Evolutionary conservation across 2,113 vertebrate species (phyloP).

Genomic region (Ptychochromis oligacanthus): DNA sequence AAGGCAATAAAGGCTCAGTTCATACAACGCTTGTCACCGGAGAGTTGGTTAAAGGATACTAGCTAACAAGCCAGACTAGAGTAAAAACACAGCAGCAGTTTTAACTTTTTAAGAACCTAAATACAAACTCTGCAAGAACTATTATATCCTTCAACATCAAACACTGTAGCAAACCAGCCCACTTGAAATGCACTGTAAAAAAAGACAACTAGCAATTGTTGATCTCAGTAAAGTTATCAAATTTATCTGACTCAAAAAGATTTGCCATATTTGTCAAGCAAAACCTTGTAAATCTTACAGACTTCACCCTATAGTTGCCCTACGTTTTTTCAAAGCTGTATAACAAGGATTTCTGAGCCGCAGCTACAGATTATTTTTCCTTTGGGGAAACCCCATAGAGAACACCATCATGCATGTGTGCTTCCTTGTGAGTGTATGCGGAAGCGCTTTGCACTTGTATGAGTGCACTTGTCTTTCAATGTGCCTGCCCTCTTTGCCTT

Average conservation of each 20-base stretch:
- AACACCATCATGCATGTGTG: not conserved
- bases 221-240: not conserved
- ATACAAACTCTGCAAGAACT: not conserved
- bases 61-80: not conserved
- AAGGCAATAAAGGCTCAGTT: not conserved
- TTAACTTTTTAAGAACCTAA: not conserved
- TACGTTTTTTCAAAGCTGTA: not conserved
- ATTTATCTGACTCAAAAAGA: not conserved
- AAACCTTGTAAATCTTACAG: too few relatives aligned
- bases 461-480: not conserved
- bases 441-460: conserved; percentile 2
- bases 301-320: not conserved
- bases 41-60: not conserved
- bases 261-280: too few relatives aligned
- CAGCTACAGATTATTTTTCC: not conserved
- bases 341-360: not conserved
- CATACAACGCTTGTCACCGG: not conserved
- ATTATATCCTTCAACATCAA: not conserved
- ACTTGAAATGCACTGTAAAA: not conserved
- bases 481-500: not conserved
- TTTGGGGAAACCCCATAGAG: not conserved
- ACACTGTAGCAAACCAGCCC: not conserved
- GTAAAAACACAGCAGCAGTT: not conserved
- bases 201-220: not conserved
- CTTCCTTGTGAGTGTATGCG: not conserved